phyloP scores from a whole-genome alignment of 2,888 invertebrate genomes.

The Megalurothrips usitatus region DNA sequence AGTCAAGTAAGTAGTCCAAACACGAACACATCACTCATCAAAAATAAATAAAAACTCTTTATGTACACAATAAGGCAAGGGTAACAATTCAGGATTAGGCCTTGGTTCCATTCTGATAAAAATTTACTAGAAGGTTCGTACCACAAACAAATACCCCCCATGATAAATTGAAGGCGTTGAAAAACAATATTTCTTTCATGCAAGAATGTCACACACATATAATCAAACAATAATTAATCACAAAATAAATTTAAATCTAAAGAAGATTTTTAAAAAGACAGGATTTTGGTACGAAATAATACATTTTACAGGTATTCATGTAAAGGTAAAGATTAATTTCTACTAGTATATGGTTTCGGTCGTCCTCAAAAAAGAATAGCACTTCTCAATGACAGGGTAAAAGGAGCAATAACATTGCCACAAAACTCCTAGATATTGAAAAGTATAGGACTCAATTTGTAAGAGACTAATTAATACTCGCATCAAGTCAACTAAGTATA shows the following conservation, averaged over 20 bases:
- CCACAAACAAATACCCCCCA: too few species aligned
- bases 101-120: neutral
- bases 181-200: too few species aligned
- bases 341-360: neutral
- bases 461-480: too few species aligned
- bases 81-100: slow-evolving; percentile 14
- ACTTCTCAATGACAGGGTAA: neutral
- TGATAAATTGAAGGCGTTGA: too few species aligned
- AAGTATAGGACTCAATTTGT: too few species aligned
- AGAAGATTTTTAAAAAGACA: neutral
- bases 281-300: neutral
- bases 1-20: neutral
- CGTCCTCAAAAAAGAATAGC: neutral
- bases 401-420: neutral
- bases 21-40: slow-evolving; percentile 22
- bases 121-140: neutral
- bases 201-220: too few species aligned
- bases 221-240: neutral
- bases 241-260: neutral
- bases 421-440: neutral
- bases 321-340: neutral
- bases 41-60: slow-evolving; percentile 25
- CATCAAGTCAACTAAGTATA: too few species aligned
- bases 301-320: neutral
- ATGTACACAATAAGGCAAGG: neutral